A percentile compares a stretch with the other conserved stretches of the same genome.
These are phyloP conservation scores for Crambe crambe DNA, from an alignment of 37 sponge, comb jelly and placozoan genomes.

Conservation along the genomic window DNA sequence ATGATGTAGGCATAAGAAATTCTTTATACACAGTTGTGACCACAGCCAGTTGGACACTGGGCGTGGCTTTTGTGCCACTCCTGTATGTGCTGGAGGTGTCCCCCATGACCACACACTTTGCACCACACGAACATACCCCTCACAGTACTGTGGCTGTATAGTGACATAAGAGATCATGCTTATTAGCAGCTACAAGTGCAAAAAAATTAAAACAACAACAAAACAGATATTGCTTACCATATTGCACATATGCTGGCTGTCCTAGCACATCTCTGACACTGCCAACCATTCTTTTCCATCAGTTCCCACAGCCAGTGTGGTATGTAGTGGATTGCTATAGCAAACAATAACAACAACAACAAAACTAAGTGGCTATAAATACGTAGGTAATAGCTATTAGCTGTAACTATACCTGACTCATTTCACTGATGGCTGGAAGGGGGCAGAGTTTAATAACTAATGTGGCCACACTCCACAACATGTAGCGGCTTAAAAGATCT, in stretches of 20 bases:
- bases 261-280: conserved; percentile 46
- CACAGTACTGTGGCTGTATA: conserved; percentile 61
- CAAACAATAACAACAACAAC: not conserved
- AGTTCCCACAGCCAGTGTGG: conserved; percentile 46
- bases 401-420: conserved; percentile 58
- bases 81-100: conserved; percentile 79
- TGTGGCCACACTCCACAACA: conserved; percentile 62
- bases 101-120: conserved; percentile 91
- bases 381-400: too few relatives aligned
- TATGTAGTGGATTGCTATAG: conserved; percentile 55
- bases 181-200: not conserved
- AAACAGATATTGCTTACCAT: too few relatives aligned
- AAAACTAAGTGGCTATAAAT: not conserved
- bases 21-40: conserved; percentile 52
- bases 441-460: conserved; percentile 68
- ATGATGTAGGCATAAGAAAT: not conserved
- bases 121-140: conserved; percentile 85
- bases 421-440: conserved; percentile 40
- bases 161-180: not conserved
- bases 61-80: conserved; percentile 58
- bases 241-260: conserved; percentile 56
- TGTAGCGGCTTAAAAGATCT: conserved; percentile 60
- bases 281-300: conserved; percentile 42
- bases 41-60: conserved; percentile 87
- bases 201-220: not conserved